Evolutionary conservation across 2,797 vertebrate genomes (phyloP).

Genomic region (Danio kyathit): DNA sequence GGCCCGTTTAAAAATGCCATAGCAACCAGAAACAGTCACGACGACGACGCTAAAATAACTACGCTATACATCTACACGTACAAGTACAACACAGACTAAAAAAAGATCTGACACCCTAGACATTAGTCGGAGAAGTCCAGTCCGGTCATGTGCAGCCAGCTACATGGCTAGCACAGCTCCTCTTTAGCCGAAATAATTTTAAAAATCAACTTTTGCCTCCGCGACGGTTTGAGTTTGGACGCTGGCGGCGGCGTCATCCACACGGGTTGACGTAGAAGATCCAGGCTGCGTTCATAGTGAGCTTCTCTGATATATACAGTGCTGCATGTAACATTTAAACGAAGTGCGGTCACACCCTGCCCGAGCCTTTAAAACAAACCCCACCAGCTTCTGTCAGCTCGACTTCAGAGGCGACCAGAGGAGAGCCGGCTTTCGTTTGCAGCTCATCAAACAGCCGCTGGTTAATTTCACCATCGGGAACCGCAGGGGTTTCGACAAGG

Average conservation of each 20-base stretch:
- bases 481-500: background rate
- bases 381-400: conserved; percentile 45
- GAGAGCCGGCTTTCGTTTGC: conserved; percentile 24
- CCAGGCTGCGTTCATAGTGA: conserved; percentile 70
- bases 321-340: conserved; percentile 64
- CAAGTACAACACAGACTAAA: conserved; percentile 75
- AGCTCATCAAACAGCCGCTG: conserved; percentile 38
- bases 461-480: conserved; percentile 40
- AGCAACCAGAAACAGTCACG: conserved; percentile 71
- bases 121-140: conserved; percentile 48
- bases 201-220: conserved; percentile 43
- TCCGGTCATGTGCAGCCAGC: conserved; percentile 50
- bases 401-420: conserved; percentile 17
- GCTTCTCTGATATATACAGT: conserved; percentile 57
- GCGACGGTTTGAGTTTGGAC: conserved; percentile 47
- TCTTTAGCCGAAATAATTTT: conserved; percentile 47
- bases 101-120: conserved; percentile 74
- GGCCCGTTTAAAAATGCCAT: conserved; percentile 91
- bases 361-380: conserved; percentile 21
- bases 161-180: conserved; percentile 55
- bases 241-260: conserved; percentile 73
- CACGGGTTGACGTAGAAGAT: conserved; percentile 72
- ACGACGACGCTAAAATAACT: conserved; percentile 75
- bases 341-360: conserved; percentile 46
- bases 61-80: conserved; percentile 73